Percentiles rank a stretch among this genome's conserved stretches.
phyloP scores from a whole-genome alignment of 2,888 invertebrate species.

The Lasioglossum vierecki region DNA sequence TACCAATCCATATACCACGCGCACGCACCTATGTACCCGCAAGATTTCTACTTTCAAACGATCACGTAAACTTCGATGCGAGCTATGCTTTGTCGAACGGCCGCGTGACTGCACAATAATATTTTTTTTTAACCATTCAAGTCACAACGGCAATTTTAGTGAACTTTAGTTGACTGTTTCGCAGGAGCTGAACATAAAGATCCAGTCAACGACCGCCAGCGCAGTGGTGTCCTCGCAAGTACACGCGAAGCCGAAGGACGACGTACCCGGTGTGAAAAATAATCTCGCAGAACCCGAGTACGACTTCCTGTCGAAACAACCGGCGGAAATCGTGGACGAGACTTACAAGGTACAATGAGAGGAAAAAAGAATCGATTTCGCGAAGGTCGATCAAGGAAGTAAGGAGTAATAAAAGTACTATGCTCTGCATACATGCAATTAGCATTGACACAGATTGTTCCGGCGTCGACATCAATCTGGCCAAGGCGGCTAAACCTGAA shows the following conservation, averaged over 20 bases:
- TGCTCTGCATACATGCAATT: slow-evolving; percentile 26
- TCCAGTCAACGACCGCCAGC: slow-evolving; percentile 69
- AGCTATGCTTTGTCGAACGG: slow-evolving; percentile 12
- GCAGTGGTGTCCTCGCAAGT: slow-evolving; percentile 86
- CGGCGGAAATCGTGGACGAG: slow-evolving; percentile 93
- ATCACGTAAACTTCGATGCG: slow-evolving; percentile 33
- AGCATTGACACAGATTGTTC: slow-evolving; percentile 52
- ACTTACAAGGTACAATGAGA: slow-evolving; percentile 88
- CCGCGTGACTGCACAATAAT: neutral
- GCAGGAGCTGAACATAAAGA: slow-evolving; percentile 34
- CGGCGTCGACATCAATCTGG: slow-evolving; percentile 10
- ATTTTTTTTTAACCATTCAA: neutral
- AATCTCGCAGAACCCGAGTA: slow-evolving; percentile 93
- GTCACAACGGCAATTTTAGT: neutral
- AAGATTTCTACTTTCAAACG: slow-evolving; percentile 48
- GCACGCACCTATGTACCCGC: neutral
- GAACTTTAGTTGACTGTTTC: neutral
- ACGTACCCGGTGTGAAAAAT: slow-evolving; percentile 86
- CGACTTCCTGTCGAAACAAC: slow-evolving; percentile 93
- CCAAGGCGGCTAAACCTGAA: slow-evolving; percentile 45
- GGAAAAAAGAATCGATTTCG: neutral
- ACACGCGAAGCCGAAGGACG: slow-evolving; percentile 84
- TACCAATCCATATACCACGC: neutral
- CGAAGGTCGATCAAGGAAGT: neutral
- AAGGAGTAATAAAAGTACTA: neutral